phyloP scores from a whole-genome alignment of 2,888 invertebrate species.

The Drosophila neonasuta region DNA sequence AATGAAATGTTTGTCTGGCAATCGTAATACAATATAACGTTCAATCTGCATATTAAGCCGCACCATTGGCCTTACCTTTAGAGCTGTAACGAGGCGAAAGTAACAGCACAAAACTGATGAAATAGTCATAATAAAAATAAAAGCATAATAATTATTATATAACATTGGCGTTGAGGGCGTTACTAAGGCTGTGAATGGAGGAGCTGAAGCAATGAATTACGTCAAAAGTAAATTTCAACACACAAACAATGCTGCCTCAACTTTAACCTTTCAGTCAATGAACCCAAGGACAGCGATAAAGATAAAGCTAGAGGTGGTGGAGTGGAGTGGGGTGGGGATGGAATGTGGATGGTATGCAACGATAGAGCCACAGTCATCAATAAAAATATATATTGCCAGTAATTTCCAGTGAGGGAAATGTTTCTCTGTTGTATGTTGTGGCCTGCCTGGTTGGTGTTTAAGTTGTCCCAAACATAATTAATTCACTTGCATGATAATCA shows the following conservation, averaged over 20 bases:
- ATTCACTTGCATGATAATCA: conserved; percentile 76
- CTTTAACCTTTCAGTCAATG: conserved; percentile 63
- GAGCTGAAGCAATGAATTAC: conserved; percentile 12
- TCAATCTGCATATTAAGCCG: conserved; percentile 35
- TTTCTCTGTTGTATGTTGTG: not conserved
- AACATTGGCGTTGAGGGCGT: conserved; percentile 20
- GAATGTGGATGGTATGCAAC: not conserved
- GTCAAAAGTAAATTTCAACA: conserved; percentile 38
- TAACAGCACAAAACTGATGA: conserved; percentile 18
- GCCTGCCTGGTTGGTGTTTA: conserved; percentile 10
- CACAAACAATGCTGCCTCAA: conserved; percentile 39
- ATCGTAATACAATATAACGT: conserved; percentile 21
- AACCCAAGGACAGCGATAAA: conserved; percentile 34
- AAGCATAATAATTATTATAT: conserved; percentile 44
- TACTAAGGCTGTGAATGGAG: conserved; percentile 3
- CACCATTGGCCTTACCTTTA: not conserved
- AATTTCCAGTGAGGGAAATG: conserved; percentile 35
- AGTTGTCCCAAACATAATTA: conserved; percentile 60
- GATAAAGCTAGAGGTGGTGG: not conserved
- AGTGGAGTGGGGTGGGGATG: no score
- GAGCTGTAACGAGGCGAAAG: not conserved
- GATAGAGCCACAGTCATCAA: conserved; percentile 58
- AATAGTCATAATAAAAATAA: conserved; percentile 32
- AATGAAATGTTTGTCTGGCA: conserved; percentile 21
- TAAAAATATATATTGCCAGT: conserved; percentile 57